Conservation (phyloP, 2,113 vertebrate genomes). For the Thamnophis sirtalis region DNA sequence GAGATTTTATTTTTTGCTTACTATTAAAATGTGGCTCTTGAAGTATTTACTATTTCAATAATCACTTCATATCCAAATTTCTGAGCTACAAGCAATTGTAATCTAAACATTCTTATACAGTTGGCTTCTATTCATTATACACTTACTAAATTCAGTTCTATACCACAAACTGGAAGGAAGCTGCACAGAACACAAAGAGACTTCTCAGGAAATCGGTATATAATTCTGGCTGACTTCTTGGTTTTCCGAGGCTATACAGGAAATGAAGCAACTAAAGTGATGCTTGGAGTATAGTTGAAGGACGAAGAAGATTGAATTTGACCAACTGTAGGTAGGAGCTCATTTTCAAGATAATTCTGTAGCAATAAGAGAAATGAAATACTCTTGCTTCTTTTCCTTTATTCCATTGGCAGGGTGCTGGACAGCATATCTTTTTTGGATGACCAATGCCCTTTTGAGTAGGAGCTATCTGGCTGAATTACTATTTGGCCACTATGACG, state of each 20-base stretch:
- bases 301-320: background rate
- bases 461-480: background rate
- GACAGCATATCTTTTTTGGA: background rate
- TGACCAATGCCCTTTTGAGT: background rate
- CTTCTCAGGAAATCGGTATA: background rate
- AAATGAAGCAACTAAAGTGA: background rate
- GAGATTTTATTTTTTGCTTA: background rate
- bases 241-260: background rate
- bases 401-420: background rate
- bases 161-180: background rate
- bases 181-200: background rate
- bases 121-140: slow-evolving; percentile 4
- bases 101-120: background rate
- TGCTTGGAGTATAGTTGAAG: background rate
- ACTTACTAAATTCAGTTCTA: background rate
- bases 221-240: background rate
- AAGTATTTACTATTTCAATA: background rate
- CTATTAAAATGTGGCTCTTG: background rate
- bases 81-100: slow-evolving; percentile 7
- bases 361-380: background rate
- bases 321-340: background rate
- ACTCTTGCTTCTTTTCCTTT: background rate
- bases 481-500: background rate
- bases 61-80: background rate
- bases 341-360: background rate